Conservation (phyloP, 1,140 invertebrate genomes). For the Pollicipes pollicipes region DNA sequence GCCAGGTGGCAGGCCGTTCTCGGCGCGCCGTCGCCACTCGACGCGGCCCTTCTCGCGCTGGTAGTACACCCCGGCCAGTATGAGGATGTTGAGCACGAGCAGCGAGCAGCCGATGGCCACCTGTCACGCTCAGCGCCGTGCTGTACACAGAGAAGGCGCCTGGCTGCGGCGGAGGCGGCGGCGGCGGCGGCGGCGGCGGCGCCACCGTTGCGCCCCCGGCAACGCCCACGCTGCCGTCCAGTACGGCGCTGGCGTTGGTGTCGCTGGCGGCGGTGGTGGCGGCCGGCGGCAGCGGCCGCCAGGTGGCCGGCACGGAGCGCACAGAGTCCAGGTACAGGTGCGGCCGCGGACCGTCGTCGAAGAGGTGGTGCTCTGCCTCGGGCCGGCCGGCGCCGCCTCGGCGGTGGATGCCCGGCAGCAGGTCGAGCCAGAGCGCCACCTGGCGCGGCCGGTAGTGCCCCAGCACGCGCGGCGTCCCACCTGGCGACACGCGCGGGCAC, state of each 20-base stretch:
- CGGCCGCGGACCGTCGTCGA: not conserved
- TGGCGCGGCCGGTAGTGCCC: slow-evolving; percentile 87
- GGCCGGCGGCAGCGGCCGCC: slow-evolving; percentile 9
- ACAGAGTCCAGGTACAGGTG: slow-evolving; percentile 9
- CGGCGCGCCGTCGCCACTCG: slow-evolving; percentile 52
- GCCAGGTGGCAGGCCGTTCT: slow-evolving; percentile 66
- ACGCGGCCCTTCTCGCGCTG: slow-evolving; percentile 66
- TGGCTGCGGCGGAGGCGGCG: slow-evolving; percentile 10
- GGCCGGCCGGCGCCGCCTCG: slow-evolving; percentile 15
- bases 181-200: too few species aligned
- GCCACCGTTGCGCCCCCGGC: not conserved
- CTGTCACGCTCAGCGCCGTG: slow-evolving; percentile 70
- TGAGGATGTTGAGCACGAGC: slow-evolving; percentile 72
- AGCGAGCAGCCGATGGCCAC: slow-evolving; percentile 85
- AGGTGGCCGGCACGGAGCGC: slow-evolving; percentile 8
- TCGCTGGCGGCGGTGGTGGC: slow-evolving; percentile 10
- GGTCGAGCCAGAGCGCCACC: slow-evolving; percentile 87
- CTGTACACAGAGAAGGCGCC: slow-evolving; percentile 69
- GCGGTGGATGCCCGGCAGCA: slow-evolving; percentile 86
- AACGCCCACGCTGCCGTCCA: slow-evolving; percentile 14
- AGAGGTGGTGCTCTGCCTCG: slow-evolving; percentile 9
- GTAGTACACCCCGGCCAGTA: slow-evolving; percentile 86
- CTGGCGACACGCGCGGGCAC: slow-evolving; percentile 35
- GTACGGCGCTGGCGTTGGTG: slow-evolving; percentile 14
- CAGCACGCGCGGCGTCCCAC: slow-evolving; percentile 69